phyloP scores from a whole-genome alignment of 1,140 invertebrate genomes.

The Neomicropteryx cornuta region DNA sequence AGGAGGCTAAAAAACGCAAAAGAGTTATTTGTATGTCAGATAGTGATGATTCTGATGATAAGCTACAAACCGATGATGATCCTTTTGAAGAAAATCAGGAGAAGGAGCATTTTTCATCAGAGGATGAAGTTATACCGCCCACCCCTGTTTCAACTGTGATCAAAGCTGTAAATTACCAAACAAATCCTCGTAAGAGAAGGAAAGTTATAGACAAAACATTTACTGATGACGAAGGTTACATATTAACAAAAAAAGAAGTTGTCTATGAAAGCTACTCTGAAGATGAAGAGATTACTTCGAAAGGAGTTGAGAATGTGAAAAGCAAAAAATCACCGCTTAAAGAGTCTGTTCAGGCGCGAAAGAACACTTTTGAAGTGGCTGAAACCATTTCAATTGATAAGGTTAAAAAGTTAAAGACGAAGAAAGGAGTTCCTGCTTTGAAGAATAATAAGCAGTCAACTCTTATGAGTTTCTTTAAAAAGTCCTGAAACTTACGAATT shows the following conservation, averaged over 20 bases:
- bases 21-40: slow-evolving; percentile 29
- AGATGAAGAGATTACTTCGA: slow-evolving; percentile 18
- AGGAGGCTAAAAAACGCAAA: slow-evolving; percentile 32
- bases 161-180: slow-evolving; percentile 29
- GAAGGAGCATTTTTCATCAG: slow-evolving; percentile 18
- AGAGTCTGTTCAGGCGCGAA: too few species aligned
- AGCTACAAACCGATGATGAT: slow-evolving; percentile 22
- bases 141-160: slow-evolving; percentile 25
- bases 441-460: slow-evolving; percentile 23
- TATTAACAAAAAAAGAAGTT: slow-evolving; percentile 32
- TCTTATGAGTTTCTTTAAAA: slow-evolving; percentile 31
- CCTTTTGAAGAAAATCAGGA: too few species aligned
- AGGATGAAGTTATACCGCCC: slow-evolving; percentile 32
- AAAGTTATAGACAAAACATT: slow-evolving; percentile 35
- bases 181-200: slow-evolving; percentile 31
- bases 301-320: slow-evolving; percentile 16
- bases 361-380: too few species aligned
- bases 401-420: too few species aligned
- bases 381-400: slow-evolving; percentile 22
- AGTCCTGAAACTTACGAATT: too few species aligned
- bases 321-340: slow-evolving; percentile 10
- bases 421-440: slow-evolving; percentile 14
- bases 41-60: slow-evolving; percentile 28
- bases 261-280: slow-evolving; percentile 34
- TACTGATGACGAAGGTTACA: slow-evolving; percentile 31